A percentile compares a stretch with the other conserved stretches of the same genome.
Conservation (phyloP, 2,113 vertebrate genomes). For the Phycodurus eques region DNA sequence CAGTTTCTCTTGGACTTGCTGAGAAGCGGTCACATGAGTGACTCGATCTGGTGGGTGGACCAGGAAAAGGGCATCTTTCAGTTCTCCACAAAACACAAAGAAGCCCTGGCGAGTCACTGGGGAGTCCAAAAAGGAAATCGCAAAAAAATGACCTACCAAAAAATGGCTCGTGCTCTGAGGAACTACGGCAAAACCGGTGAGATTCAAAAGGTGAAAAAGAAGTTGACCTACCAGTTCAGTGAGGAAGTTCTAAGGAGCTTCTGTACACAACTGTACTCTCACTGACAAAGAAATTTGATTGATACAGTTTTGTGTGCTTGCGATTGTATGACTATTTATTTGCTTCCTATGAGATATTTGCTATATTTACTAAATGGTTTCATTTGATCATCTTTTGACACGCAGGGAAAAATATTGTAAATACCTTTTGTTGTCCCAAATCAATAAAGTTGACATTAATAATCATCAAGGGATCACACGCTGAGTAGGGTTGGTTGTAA, state of each 20-base stretch:
- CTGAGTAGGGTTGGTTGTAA: not conserved
- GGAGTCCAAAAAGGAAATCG: constrained; percentile 97
- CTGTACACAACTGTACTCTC: constrained; percentile 55
- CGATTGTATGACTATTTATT: not conserved
- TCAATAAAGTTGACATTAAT: not conserved
- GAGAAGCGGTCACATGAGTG: constrained; percentile 69
- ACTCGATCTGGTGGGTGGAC: constrained; percentile 83
- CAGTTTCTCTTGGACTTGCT: constrained; percentile 77
- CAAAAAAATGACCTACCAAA: constrained; percentile 99
- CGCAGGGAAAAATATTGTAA: not conserved
- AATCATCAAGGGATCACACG: not conserved
- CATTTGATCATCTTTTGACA: not conserved
- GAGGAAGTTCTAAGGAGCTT: constrained; percentile 88
- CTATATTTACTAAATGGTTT: not conserved
- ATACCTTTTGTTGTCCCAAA: not conserved
- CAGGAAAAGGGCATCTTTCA: constrained; percentile 98
- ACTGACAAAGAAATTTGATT: constrained; percentile 40
- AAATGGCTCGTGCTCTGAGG: constrained; percentile 96
- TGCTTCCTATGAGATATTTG: not conserved
- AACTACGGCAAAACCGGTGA: constrained; percentile 99
- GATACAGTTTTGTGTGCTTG: not conserved
- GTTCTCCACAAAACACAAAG: constrained; percentile 99
- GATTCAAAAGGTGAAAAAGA: constrained; percentile 97
- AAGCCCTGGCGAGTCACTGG: constrained; percentile 90
- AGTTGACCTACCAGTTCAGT: constrained; percentile 98